A percentile compares a stretch with the other conserved stretches of the same genome.
Conservation (phyloP, 2,113 vertebrate species). For the Nestor notabilis region DNA sequence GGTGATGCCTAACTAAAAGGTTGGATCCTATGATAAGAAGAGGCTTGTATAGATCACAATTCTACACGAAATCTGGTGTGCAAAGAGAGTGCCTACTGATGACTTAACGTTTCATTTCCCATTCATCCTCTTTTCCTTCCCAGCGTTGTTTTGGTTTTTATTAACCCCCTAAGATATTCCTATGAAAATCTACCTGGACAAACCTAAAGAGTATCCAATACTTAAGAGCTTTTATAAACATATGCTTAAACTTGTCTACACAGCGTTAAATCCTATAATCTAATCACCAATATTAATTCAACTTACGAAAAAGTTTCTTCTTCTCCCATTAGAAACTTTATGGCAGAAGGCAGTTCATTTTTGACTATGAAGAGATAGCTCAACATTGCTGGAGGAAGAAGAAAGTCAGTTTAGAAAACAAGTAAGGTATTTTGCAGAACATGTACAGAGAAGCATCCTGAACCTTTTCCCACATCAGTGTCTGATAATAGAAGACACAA, state of each 20-base stretch:
- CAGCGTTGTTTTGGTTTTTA: not conserved
- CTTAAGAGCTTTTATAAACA: not conserved
- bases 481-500: not conserved
- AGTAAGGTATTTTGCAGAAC: not conserved
- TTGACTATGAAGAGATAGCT: slow-evolving; percentile 98
- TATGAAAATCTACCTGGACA: not conserved
- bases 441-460: not conserved
- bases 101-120: not conserved
- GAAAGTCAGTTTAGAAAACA: slow-evolving; percentile 49
- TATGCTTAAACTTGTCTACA: not conserved
- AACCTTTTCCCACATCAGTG: not conserved
- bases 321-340: slow-evolving; percentile 81
- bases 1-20: not conserved
- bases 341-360: slow-evolving; percentile 93
- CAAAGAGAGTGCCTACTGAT: not conserved
- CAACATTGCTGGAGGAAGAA: slow-evolving; percentile 87
- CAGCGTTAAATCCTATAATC: not conserved
- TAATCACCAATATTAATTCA: not conserved
- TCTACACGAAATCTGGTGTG: not conserved
- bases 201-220: not conserved
- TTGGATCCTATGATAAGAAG: not conserved
- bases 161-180: not conserved
- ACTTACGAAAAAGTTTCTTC: slow-evolving; percentile 76
- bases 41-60: not conserved
- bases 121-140: not conserved